Evolutionary conservation across 2,113 vertebrate species (phyloP).

Genomic region (Ellobius talpinus): DNA sequence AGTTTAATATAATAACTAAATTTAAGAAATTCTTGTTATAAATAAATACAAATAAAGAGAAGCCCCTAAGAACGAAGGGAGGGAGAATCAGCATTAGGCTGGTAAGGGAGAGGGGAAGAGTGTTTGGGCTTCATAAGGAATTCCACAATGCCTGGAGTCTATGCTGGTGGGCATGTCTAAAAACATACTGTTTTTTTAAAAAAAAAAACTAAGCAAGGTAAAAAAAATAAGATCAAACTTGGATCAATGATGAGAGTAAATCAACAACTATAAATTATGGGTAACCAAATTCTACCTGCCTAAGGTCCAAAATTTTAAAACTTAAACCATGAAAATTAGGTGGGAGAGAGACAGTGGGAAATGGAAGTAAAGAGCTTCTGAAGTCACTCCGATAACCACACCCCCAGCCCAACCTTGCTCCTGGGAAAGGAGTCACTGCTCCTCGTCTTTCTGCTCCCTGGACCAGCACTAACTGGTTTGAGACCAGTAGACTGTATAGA

Average conservation of each 20-base stretch:
- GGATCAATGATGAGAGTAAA: neutral
- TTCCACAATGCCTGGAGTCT: neutral
- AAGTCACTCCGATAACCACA: neutral
- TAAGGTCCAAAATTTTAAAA: neutral
- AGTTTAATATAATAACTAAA: conserved; percentile 40
- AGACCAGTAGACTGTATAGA: neutral
- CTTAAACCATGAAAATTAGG: neutral
- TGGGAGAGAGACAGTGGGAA: neutral
- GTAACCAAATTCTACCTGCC: neutral
- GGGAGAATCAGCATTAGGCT: neutral
- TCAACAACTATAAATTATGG: neutral
- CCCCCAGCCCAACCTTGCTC: neutral
- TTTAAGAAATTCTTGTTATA: neutral
- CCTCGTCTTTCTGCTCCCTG: neutral
- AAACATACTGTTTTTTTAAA: neutral
- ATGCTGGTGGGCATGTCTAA: neutral
- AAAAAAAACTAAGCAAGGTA: neutral
- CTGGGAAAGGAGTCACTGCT: neutral
- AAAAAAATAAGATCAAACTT: neutral
- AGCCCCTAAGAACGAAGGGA: neutral
- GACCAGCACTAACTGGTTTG: neutral
- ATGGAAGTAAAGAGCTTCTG: neutral
- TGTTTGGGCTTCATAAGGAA: neutral
- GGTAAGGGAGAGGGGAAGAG: neutral
- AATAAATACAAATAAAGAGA: neutral